A percentile compares a stretch with the other conserved stretches of the same genome.
These are phyloP conservation scores for Brachionus rotundiformis DNA, from an alignment of 1,140 invertebrate species.

Conservation along the genomic window DNA sequence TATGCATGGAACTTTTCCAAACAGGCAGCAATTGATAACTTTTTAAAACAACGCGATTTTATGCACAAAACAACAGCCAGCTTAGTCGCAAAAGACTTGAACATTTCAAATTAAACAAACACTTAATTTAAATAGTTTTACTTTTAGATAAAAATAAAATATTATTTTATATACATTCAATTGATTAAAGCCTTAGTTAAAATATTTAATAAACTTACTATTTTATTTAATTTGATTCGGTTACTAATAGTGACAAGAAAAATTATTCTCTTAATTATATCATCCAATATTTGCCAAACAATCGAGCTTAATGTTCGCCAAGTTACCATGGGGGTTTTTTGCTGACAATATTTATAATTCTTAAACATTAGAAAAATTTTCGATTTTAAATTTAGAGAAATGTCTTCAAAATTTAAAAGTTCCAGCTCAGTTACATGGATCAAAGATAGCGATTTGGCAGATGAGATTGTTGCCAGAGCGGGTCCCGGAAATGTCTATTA, in stretches of 20 bases:
- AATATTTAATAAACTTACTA: background rate
- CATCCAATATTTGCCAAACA: constrained; percentile 24
- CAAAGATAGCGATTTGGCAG: background rate
- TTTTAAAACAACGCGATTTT: constrained; percentile 1
- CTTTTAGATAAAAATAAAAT: background rate
- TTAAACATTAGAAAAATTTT: constrained; percentile 20
- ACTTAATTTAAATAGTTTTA: too few species aligned
- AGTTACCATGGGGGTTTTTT: constrained; percentile 33
- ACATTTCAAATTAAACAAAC: background rate
- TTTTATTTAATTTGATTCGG: constrained; percentile 2
- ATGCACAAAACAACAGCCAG: constrained; percentile 49
- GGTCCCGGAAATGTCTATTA: constrained; percentile 20
- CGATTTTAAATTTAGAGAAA: background rate
- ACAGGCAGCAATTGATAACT: constrained; percentile 34
- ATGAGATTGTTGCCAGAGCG: constrained; percentile 1
- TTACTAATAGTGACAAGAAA: constrained; percentile 14
- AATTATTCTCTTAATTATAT: background rate
- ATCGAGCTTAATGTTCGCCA: constrained; percentile 16
- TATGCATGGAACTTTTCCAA: constrained; percentile 31
- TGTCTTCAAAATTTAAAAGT: background rate
- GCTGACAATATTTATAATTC: constrained; percentile 17
- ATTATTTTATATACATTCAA: constrained; percentile 4
- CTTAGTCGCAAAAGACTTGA: constrained; percentile 35
- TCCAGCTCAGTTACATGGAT: background rate
- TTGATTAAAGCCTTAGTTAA: constrained; percentile 9